A percentile compares a stretch with the other conserved stretches of the same genome.
Conservation (phyloP, 2,113 vertebrate species). For the Dinomys branickii region DNA sequence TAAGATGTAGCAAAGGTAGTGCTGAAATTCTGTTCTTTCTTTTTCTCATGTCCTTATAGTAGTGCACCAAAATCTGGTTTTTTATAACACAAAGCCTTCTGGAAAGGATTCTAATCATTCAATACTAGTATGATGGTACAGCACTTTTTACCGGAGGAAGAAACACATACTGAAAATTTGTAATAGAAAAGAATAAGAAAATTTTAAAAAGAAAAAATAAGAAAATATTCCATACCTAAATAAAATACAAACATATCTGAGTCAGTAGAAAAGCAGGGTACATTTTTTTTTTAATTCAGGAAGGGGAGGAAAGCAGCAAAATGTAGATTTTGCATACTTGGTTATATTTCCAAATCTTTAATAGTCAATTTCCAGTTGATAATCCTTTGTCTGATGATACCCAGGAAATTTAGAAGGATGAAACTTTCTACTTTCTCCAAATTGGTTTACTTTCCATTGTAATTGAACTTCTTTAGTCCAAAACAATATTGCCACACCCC, state of each 20-base stretch:
- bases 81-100: not conserved
- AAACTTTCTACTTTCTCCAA: not conserved
- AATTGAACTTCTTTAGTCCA: not conserved
- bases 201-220: not conserved
- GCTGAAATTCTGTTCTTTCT: not conserved
- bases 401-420: not conserved
- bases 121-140: not conserved
- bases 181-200: not conserved
- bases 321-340: not conserved
- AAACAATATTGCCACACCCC: not conserved
- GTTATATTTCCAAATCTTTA: not conserved
- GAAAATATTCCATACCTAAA: not conserved
- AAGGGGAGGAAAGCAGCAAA: not conserved
- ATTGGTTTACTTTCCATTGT: not conserved
- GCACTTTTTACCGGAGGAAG: not conserved
- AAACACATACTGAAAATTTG: not conserved
- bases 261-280: not conserved
- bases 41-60: not conserved
- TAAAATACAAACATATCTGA: not conserved
- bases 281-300: not conserved
- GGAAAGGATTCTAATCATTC: not conserved
- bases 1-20: not conserved
- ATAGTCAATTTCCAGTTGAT: not conserved
- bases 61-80: not conserved
- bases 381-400: not conserved